Evolutionary conservation across 2,113 vertebrate genomes (phyloP).

Genomic region (Rattus norvegicus): DNA sequence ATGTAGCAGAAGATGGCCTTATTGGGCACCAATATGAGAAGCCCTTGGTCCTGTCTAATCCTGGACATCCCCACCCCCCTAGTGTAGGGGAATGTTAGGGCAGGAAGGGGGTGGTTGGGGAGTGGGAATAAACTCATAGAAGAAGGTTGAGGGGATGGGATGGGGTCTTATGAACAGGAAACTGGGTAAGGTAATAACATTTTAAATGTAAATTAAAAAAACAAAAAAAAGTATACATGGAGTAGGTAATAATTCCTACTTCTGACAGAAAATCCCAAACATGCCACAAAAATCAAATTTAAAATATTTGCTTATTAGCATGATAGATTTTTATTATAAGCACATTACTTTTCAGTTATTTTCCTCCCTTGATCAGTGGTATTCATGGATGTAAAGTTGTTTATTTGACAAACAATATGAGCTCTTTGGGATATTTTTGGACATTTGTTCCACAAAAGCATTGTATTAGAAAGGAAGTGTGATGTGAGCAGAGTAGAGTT

Average conservation of each 20-base stretch:
- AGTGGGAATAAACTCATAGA: too few relatives aligned
- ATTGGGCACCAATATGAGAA: too few relatives aligned
- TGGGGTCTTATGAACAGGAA: too few relatives aligned
- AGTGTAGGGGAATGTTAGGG: too few relatives aligned
- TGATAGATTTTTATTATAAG: neutral
- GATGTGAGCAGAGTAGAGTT: neutral
- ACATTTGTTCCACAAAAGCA: neutral
- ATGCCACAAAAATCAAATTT: constrained; percentile 18
- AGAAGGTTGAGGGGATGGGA: too few relatives aligned
- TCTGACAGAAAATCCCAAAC: neutral
- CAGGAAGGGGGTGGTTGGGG: too few relatives aligned
- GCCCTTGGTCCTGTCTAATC: too few relatives aligned
- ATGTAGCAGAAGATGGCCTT: too few relatives aligned
- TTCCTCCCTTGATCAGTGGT: neutral
- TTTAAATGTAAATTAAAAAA: too few relatives aligned
- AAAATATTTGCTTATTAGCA: neutral
- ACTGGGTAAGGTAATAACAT: too few relatives aligned
- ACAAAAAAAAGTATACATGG: too few relatives aligned
- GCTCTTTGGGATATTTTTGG: neutral
- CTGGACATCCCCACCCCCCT: too few relatives aligned
- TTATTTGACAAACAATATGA: neutral
- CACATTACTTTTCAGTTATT: neutral
- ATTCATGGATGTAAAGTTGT: neutral
- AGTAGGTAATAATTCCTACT: neutral
- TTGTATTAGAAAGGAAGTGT: neutral